These are phyloP conservation scores for Gymnarchus niloticus DNA, from an alignment of 2,113 vertebrate genomes.

Conservation along the genomic window DNA sequence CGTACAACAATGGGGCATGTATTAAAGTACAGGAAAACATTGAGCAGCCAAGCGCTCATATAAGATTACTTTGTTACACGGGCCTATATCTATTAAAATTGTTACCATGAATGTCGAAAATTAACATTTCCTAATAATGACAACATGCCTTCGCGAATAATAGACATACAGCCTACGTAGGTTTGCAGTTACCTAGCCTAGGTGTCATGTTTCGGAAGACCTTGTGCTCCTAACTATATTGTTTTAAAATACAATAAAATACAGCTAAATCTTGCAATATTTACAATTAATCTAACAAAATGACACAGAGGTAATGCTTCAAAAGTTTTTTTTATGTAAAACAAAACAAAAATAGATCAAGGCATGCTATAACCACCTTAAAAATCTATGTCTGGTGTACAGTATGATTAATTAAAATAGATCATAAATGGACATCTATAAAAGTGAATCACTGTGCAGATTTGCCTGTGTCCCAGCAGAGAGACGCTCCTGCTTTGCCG, in stretches of 20 bases:
- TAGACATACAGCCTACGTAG: too few relatives aligned
- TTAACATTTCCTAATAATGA: not conserved
- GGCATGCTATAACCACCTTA: not conserved
- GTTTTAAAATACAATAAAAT: not conserved
- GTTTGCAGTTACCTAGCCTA: not conserved
- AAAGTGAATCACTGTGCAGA: not conserved
- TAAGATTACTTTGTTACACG: too few relatives aligned
- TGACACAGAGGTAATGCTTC: not conserved
- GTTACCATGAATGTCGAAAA: not conserved
- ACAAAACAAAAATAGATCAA: not conserved
- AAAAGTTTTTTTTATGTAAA: not conserved
- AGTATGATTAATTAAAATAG: not conserved
- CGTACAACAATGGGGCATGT: too few relatives aligned
- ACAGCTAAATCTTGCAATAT: not conserved
- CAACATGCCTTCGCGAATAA: not conserved
- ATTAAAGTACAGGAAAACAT: too few relatives aligned
- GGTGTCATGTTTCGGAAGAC: not conserved
- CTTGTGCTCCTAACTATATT: not conserved
- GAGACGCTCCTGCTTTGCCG: slow-evolving; percentile 14
- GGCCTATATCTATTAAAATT: too few relatives aligned
- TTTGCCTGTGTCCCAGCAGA: not conserved
- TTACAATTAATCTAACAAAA: not conserved
- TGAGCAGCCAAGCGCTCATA: too few relatives aligned
- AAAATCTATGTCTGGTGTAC: not conserved
- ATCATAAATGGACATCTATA: not conserved